Evolutionary conservation across 2,888 invertebrate species (phyloP).

Genomic region (Brassicogethes aeneus): DNA sequence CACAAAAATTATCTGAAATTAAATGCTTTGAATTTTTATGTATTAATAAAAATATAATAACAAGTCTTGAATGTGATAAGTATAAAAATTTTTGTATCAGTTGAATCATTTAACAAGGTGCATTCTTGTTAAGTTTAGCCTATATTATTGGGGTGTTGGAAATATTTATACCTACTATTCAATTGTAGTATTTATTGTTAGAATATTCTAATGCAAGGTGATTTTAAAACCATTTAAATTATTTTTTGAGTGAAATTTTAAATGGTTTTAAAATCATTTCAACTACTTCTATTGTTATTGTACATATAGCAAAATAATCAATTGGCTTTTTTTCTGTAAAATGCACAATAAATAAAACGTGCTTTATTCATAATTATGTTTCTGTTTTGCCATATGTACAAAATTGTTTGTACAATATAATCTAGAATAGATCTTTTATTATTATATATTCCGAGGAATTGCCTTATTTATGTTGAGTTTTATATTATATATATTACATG

Average conservation of each 20-base stretch:
- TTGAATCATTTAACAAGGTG: constrained; percentile 24
- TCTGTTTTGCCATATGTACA: constrained; percentile 27
- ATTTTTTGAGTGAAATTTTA: constrained; percentile 12
- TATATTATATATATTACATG: constrained; percentile 12
- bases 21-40: too few species aligned
- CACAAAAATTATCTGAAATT: too few species aligned
- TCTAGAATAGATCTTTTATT: constrained; percentile 6
- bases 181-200: constrained; percentile 20
- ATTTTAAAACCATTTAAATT: too few species aligned
- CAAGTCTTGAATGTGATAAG: constrained; percentile 12
- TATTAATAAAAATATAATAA: too few species aligned
- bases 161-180: background rate
- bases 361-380: constrained; percentile 3
- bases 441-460: constrained; percentile 10
- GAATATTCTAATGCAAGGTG: constrained; percentile 5
- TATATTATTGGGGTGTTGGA: constrained; percentile 2
- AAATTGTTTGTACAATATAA: constrained; percentile 4
- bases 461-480: constrained; percentile 17
- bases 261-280: constrained; percentile 8
- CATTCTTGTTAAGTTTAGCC: constrained; percentile 25
- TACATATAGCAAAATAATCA: constrained; percentile 27
- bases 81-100: constrained; percentile 9
- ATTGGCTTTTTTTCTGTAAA: constrained; percentile 5
- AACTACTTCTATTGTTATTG: constrained; percentile 21
- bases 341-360: background rate